A percentile compares a stretch with the other conserved stretches of the same genome.
phyloP scores from a whole-genome alignment of 2,797 vertebrate genomes.

The Neosilurus hyrtlii region DNA sequence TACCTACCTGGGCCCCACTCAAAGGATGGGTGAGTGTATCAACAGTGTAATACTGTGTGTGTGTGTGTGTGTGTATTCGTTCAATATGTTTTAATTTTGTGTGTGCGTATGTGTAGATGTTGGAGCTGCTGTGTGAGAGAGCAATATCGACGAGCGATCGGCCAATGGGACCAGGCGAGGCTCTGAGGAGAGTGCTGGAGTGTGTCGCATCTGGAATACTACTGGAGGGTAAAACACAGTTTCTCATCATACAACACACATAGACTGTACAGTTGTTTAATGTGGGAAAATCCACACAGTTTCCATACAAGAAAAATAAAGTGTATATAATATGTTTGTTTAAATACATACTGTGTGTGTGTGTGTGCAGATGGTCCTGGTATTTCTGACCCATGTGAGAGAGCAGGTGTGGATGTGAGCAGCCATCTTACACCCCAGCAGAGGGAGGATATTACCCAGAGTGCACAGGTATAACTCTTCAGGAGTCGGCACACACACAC shows the following conservation, averaged over 20 bases:
- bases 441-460: conserved; percentile 94
- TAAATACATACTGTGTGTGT: background rate
- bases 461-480: conserved; percentile 91
- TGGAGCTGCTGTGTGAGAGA: conserved; percentile 93
- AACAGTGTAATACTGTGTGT: background rate
- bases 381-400: conserved; percentile 96
- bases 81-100: background rate
- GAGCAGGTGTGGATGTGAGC: conserved; percentile 84
- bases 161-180: conserved; percentile 89
- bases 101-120: conserved; percentile 66
- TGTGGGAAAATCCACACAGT: no score
- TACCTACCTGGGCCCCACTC: conserved; percentile 89
- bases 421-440: conserved; percentile 84
- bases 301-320: background rate
- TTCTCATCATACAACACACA: background rate
- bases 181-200: conserved; percentile 89
- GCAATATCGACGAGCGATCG: conserved; percentile 89
- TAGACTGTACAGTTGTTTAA: background rate
- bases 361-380: conserved; percentile 86
- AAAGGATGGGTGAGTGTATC: conserved; percentile 87
- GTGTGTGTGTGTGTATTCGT: background rate
- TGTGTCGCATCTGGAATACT: conserved; percentile 92
- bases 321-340: background rate
- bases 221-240: conserved; percentile 77
- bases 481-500: background rate